Evolutionary conservation across 2,888 invertebrate species (phyloP).

Genomic region (Drosophila affinis): DNA sequence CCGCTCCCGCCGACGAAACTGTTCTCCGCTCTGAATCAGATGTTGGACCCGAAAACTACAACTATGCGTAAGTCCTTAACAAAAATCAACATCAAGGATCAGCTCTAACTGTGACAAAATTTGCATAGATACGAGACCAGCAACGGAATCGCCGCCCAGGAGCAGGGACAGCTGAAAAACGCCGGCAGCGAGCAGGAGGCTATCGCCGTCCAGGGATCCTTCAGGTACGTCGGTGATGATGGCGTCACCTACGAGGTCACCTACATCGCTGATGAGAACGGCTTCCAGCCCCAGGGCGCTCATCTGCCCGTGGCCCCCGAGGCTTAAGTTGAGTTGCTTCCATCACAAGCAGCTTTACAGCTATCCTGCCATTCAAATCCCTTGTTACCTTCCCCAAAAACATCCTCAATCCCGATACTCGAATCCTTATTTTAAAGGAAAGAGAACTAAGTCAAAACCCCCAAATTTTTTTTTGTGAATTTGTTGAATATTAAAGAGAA

Average conservation of each 20-base stretch:
- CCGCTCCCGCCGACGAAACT: slow-evolving; percentile 53
- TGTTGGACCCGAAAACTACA: slow-evolving; percentile 85
- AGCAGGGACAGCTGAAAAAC: slow-evolving; percentile 85
- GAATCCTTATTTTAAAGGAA: slow-evolving; percentile 12
- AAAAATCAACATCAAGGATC: not conserved
- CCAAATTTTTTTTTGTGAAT: not conserved
- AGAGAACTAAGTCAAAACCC: slow-evolving; percentile 29
- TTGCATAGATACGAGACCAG: slow-evolving; percentile 80
- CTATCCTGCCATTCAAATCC: slow-evolving; percentile 1
- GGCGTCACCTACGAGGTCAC: slow-evolving; percentile 86
- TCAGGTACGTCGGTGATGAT: slow-evolving; percentile 85
- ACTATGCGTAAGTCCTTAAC: slow-evolving; percentile 72
- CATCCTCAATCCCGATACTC: not conserved
- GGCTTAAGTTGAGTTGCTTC: slow-evolving; percentile 53
- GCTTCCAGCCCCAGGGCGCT: slow-evolving; percentile 84
- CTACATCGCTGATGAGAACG: slow-evolving; percentile 82
- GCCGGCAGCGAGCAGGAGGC: slow-evolving; percentile 85
- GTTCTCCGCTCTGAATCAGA: slow-evolving; percentile 32
- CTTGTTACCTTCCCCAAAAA: slow-evolving; percentile 15
- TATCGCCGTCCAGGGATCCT: slow-evolving; percentile 84
- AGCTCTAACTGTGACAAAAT: not conserved
- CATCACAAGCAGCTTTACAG: slow-evolving; percentile 27
- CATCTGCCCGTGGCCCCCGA: slow-evolving; percentile 83
- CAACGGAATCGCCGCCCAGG: slow-evolving; percentile 84
- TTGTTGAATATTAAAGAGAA: slow-evolving; percentile 39